phyloP scores from a whole-genome alignment of 2,888 invertebrate genomes.

The Eupsilia transversa region DNA sequence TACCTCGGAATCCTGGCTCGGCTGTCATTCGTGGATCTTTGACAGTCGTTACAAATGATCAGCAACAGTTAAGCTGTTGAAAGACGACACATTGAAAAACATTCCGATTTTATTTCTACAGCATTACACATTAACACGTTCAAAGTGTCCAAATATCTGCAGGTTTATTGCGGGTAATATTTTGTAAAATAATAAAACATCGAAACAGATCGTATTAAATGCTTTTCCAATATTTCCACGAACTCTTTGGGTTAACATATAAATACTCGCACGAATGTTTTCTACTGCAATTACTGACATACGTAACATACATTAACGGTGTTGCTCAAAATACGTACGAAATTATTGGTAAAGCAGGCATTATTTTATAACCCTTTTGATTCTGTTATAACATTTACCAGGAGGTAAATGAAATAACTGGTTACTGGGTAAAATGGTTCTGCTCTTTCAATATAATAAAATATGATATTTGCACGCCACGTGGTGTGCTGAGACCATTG shows the following conservation, averaged over 20 bases:
- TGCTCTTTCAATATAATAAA: neutral
- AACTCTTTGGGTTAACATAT: conserved; percentile 22
- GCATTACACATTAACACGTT: neutral
- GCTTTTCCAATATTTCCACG: conserved; percentile 36
- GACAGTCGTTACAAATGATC: neutral
- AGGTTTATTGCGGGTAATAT: conserved; percentile 5
- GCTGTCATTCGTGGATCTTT: too few species aligned
- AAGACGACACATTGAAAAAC: conserved; percentile 1
- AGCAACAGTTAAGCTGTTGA: neutral
- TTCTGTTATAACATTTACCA: neutral
- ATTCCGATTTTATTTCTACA: neutral
- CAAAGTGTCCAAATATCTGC: conserved; percentile 8
- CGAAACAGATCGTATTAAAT: conserved; percentile 1
- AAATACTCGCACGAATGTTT: conserved; percentile 25
- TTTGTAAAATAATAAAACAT: conserved; percentile 29
- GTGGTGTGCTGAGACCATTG: neutral
- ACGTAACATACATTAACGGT: conserved; percentile 8
- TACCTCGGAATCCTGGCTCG: too few species aligned
- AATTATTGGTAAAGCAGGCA: neutral
- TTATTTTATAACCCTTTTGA: neutral
- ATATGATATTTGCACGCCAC: neutral
- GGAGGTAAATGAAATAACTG: too few species aligned
- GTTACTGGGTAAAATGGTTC: too few species aligned
- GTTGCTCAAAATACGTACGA: neutral
- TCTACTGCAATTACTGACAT: conserved; percentile 14